Percentiles rank a stretch among this genome's conserved stretches.
phyloP scores from a whole-genome alignment of 2,113 vertebrate genomes.

The Sylvietta virens region DNA sequence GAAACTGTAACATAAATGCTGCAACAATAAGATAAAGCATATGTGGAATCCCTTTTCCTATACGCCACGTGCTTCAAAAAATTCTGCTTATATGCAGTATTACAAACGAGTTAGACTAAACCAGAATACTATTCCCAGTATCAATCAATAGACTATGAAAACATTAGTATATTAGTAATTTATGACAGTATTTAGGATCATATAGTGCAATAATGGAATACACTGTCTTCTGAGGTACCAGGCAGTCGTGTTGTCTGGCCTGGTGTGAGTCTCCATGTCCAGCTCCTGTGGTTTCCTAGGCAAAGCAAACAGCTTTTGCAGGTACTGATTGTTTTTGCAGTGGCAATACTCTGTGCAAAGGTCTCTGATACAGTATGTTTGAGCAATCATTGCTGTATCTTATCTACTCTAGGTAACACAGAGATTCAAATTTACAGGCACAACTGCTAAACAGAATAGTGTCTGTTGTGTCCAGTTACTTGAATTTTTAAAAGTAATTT shows the following conservation, averaged over 20 bases:
- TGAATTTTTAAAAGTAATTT: background rate
- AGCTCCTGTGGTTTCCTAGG: constrained; percentile 5
- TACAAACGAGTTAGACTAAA: constrained; percentile 25
- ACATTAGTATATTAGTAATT: constrained; percentile 62
- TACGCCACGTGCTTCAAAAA: background rate
- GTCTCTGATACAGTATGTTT: constrained; percentile 52
- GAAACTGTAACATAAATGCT: background rate
- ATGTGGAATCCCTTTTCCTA: constrained; percentile 33
- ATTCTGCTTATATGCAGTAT: constrained; percentile 32
- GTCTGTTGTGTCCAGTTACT: background rate
- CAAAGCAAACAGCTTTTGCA: constrained; percentile 37
- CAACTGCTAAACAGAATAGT: background rate
- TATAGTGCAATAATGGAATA: constrained; percentile 39
- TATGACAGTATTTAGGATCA: constrained; percentile 56
- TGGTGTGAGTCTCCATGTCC: background rate
- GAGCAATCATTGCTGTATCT: constrained; percentile 45
- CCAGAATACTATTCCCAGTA: constrained; percentile 14
- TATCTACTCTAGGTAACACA: constrained; percentile 34
- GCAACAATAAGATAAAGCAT: background rate
- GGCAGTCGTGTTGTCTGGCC: background rate
- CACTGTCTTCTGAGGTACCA: background rate
- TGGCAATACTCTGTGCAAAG: constrained; percentile 31
- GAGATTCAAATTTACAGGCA: constrained; percentile 22
- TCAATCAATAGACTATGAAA: constrained; percentile 56
- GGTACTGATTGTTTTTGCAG: constrained; percentile 15